Base-by-base conservation (phyloP, 2,888 invertebrate species). In the Rhagium mordax region DNA sequence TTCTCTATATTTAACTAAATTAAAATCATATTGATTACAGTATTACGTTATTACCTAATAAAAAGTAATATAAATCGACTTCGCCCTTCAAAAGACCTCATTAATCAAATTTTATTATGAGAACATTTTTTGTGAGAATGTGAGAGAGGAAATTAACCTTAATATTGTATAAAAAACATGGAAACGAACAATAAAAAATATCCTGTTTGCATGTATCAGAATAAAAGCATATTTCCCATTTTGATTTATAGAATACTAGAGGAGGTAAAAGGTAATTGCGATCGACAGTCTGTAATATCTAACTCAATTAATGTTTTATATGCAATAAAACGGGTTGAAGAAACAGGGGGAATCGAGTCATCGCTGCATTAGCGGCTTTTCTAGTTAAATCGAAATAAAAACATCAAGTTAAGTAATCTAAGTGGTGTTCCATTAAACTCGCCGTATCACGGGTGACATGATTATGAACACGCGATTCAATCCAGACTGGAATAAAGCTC, bases 401-500 rank as follows among this genome's bases (percentile, higher is more conserved):
- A 84, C 85, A 85, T 85, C 85, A 84, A 82, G 83, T 84, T 85
- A 84, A 85, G 85, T 85, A 85, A 85, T 85, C 84, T 85, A 85
- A 86, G 86, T 86, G 86, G 86, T 84, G 84, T 86, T 86, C 86
- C 86, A 86, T 86, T 86, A 86, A 85, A 84, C 81, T 79, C 81
- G 81, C 81, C 84, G 81, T 85, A 85, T 84, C 85, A 81, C 82
- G 81, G 83, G 81, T 81, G 85, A 84, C 83, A 84, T 83, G 81
- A 84, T 85, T 83, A 83, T 79, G 77, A 79, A 81, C 86, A 86
- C 86, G 86, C 85, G 83, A 86, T 78, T 70, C 65, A 8, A 67
- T 71, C 66, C 61, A 64, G 70, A 67, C 61, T 69, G 57, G 59
- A 51, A 72, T 72, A 70, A 71, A 74, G 65, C 55, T 33, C 57